Conservation (phyloP, 53 echinoderm and acorn worm genomes). For the Mesocentrotus franciscanus region DNA sequence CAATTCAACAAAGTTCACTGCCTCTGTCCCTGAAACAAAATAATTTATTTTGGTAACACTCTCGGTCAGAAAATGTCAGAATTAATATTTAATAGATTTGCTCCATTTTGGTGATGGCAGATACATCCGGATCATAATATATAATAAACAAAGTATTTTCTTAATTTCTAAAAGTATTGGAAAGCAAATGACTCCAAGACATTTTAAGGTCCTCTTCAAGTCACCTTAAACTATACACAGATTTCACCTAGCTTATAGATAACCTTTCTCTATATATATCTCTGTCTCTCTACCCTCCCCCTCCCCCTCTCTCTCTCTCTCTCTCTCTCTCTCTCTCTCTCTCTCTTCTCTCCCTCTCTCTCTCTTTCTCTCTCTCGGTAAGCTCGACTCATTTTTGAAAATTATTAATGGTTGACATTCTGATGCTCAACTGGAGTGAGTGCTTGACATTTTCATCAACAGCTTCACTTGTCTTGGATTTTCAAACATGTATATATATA, state of each 20-base stretch:
- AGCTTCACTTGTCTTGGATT: conserved; percentile 8
- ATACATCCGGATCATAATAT: too few species aligned
- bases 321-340: not conserved
- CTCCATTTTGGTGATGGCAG: not conserved
- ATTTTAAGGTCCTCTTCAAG: too few species aligned
- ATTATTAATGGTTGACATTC: conserved; percentile 61
- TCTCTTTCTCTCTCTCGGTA: not conserved
- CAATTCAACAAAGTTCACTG: not conserved
- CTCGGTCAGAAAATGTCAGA: too few species aligned
- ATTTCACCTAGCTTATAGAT: too few species aligned
- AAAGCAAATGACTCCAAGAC: too few species aligned
- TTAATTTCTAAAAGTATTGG: too few species aligned
- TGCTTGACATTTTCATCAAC: conserved; percentile 54
- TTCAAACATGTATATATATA: not conserved
- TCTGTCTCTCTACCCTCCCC: not conserved
- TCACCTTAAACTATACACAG: too few species aligned
- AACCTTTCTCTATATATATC: not conserved
- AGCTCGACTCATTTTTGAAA: conserved; percentile 21
- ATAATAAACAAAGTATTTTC: too few species aligned
- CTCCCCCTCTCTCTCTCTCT: not conserved
- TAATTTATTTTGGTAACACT: too few species aligned
- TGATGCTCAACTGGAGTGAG: conserved; percentile 54
- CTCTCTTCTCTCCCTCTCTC: conserved; percentile 8
- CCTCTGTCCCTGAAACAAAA: not conserved
- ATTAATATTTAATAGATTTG: not conserved